phyloP scores from a whole-genome alignment of 2,797 vertebrate genomes.

The Mus caroli region DNA sequence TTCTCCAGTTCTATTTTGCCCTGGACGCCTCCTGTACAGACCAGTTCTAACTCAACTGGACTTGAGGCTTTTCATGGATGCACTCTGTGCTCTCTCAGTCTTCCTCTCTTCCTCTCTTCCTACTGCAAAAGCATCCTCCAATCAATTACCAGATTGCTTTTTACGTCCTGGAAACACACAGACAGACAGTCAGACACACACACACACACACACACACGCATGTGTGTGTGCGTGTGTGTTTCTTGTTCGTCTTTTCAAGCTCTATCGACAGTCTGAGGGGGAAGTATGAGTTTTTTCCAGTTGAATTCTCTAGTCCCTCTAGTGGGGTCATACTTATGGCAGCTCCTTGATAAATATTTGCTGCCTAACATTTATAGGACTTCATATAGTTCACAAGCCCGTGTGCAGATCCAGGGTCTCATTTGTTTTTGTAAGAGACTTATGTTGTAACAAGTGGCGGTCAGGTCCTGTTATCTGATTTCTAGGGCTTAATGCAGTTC shows the following conservation, averaged over 20 bases:
- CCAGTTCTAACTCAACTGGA: constrained; percentile 14
- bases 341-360: constrained; percentile 18
- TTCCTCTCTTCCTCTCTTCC: not conserved
- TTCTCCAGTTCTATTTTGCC: not conserved
- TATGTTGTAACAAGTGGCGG: constrained; percentile 29
- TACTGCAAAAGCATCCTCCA: constrained; percentile 14
- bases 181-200: too few relatives aligned
- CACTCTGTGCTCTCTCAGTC: not conserved
- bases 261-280: not conserved
- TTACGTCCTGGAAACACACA: not conserved
- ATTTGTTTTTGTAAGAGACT: constrained; percentile 49
- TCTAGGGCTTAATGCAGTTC: constrained; percentile 47
- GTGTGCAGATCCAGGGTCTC: not conserved
- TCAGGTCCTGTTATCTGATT: constrained; percentile 53
- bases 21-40: not conserved
- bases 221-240: not conserved
- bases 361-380: not conserved
- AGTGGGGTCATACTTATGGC: not conserved
- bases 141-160: not conserved
- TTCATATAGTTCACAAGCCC: constrained; percentile 36
- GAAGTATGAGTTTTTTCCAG: not conserved
- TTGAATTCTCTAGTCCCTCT: not conserved
- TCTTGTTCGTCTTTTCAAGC: constrained; percentile 3
- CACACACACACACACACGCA: too few relatives aligned
- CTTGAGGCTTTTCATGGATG: not conserved